These are phyloP conservation scores for Cerastis rubricosa DNA, from an alignment of 2,888 invertebrate genomes.

Conservation along the genomic window DNA sequence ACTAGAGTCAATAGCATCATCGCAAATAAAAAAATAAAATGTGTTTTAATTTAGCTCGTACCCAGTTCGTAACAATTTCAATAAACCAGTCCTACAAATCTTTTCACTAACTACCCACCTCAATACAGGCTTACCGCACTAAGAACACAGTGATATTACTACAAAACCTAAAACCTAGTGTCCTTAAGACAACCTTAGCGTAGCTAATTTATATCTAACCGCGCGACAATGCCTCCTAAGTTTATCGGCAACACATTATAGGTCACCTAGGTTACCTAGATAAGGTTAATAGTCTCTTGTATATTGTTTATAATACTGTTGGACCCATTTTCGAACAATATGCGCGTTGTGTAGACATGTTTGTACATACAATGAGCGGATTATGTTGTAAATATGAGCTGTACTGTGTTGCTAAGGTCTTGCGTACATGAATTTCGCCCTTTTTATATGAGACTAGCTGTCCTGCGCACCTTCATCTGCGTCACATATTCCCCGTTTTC, in stretches of 20 bases:
- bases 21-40: no score
- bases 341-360: conserved; percentile 7
- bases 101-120: conserved; percentile 5
- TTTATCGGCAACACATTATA: conserved; percentile 48
- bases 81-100: neutral
- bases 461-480: no score
- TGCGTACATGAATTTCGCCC: neutral
- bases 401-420: neutral
- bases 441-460: no score
- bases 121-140: conserved; percentile 8
- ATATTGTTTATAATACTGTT: conserved; percentile 14
- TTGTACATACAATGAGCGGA: conserved; percentile 5
- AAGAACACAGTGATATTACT: neutral
- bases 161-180: neutral
- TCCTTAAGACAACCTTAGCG: conserved; percentile 42
- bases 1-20: no score
- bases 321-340: conserved; percentile 6
- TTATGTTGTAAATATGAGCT: neutral
- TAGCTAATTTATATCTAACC: conserved; percentile 36
- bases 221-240: conserved; percentile 25
- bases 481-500: no score
- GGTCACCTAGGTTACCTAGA: conserved; percentile 41
- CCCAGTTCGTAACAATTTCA: neutral
- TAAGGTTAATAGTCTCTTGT: conserved; percentile 36
- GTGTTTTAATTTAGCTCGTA: no score